phyloP scores from a whole-genome alignment of 2,797 vertebrate species.

The Uromys caudimaculatus region DNA sequence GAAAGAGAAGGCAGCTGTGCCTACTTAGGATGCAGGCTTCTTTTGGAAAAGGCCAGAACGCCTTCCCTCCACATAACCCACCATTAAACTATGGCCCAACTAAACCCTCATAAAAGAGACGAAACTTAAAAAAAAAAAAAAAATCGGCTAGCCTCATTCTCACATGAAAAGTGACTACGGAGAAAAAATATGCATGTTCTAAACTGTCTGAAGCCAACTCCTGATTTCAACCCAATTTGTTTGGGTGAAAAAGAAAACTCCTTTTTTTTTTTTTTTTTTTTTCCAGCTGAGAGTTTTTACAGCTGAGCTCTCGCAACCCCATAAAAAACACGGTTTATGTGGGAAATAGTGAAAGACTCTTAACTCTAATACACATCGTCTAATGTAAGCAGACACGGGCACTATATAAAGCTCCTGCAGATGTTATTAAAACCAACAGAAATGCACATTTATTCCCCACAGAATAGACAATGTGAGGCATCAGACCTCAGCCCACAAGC shows the following conservation, averaged over 20 bases:
- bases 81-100: conserved; percentile 34
- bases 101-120: conserved; percentile 73
- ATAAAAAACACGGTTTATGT: conserved; percentile 83
- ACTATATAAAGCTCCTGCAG: conserved; percentile 70
- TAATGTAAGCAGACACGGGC: conserved; percentile 38
- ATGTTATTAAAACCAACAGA: conserved; percentile 82
- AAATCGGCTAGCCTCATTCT: conserved; percentile 70
- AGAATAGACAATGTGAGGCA: conserved; percentile 65
- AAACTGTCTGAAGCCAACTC: conserved; percentile 71
- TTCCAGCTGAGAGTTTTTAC: conserved; percentile 76
- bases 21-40: background rate
- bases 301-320: conserved; percentile 79
- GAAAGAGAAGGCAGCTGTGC: background rate
- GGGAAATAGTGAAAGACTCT: conserved; percentile 81
- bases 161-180: conserved; percentile 77
- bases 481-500: conserved; percentile 4
- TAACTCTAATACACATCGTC: conserved; percentile 59
- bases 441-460: conserved; percentile 79
- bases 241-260: conserved; percentile 26
- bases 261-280: conserved; percentile 61
- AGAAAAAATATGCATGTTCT: conserved; percentile 68
- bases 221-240: conserved; percentile 77
- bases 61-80: background rate
- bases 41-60: background rate
- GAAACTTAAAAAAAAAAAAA: conserved; percentile 53